These are phyloP conservation scores for Phrynocephalus guinanensis DNA, from an alignment of 2,797 vertebrate species.

Conservation along the genomic window DNA sequence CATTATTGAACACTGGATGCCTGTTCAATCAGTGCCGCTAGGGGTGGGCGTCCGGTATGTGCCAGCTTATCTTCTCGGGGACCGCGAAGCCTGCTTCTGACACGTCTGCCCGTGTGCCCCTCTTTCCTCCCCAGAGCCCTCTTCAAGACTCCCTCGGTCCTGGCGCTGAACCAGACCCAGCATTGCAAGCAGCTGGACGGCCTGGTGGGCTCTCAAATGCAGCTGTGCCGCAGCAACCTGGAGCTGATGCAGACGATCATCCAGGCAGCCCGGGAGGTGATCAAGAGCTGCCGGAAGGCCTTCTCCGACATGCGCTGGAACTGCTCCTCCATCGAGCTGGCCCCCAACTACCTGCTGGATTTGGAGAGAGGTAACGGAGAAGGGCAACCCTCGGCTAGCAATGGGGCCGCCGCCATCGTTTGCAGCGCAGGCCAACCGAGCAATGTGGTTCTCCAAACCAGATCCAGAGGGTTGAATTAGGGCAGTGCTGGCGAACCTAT, in stretches of 20 bases:
- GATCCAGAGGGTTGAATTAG: background rate
- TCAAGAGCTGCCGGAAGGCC: slow-evolving; percentile 94
- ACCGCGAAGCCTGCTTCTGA: accelerated
- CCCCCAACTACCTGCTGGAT: slow-evolving; percentile 91
- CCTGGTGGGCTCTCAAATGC: slow-evolving; percentile 94
- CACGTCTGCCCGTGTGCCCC: background rate
- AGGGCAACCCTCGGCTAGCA: background rate
- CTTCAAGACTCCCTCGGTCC: slow-evolving; percentile 83
- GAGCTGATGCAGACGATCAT: slow-evolving; percentile 96
- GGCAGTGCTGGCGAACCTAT: too few relatives aligned
- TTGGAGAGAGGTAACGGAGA: slow-evolving; percentile 92
- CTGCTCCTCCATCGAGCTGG: slow-evolving; percentile 94
- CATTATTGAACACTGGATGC: too few relatives aligned
- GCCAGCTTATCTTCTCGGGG: background rate
- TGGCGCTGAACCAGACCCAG: slow-evolving; percentile 94
- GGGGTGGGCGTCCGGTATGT: too few relatives aligned
- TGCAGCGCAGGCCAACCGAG: background rate
- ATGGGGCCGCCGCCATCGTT: background rate
- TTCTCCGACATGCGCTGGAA: slow-evolving; percentile 98
- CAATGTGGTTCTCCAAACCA: background rate
- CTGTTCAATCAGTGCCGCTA: too few relatives aligned
- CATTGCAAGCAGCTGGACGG: slow-evolving; percentile 95
- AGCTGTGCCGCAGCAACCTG: slow-evolving; percentile 96
- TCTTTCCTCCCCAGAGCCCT: slow-evolving; percentile 83
- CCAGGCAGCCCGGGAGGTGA: slow-evolving; percentile 91